Base-by-base conservation (phyloP, 2,888 invertebrate species). In the Scaptomyza caliginosa region DNA sequence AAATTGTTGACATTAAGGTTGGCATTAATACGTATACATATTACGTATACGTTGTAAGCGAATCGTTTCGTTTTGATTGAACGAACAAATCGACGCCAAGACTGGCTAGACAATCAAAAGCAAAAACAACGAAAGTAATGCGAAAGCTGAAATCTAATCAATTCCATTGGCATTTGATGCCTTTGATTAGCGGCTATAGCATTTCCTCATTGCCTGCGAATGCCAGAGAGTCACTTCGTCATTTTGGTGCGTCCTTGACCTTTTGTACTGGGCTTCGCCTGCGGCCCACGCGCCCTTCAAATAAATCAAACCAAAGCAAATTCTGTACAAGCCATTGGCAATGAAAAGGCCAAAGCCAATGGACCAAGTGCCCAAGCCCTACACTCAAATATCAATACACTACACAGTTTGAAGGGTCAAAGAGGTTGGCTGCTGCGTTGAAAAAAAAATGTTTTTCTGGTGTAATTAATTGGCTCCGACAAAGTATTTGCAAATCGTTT, bases 1-100 rank as follows among this genome's bases (percentile, higher is more conserved):
- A 74, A 77, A 83, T 77, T 80, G 72, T 74, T 80, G 77, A 80
- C 74, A 86, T 83, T 81, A 75, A 58, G 64, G 46, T 58, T 60
- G 65, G 60, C 74, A 70, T 49, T 62, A 49, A 64, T 56, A 34
- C 32, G 21, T 45, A 34, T 30, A 21, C 8, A 6, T 13, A 13
- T 8, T n/a, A 13, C 8, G 8, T 16, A 16, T 2, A 30, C 5
- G 10, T 26, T 32, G 11, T 13, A 23, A 13, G 51, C 7, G 59
- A 70, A 54, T 59, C 68, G 66, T n/a, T 59, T 17, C 21, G 50
- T 23, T 40, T 59, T 78, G 83, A 82, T 82, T 77, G 49, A 66
- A 43, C 57, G 62, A 13, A 13, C 6, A 2, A 32, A 32, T 13
- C 5, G 11, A 28, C 28, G 28, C 11, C 28, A 5, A n/a, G 1